Percentiles rank a stretch among this genome's conserved stretches.
phyloP scores from a whole-genome alignment of 2,113 vertebrate genomes.

The Oenanthe melanoleuca region DNA sequence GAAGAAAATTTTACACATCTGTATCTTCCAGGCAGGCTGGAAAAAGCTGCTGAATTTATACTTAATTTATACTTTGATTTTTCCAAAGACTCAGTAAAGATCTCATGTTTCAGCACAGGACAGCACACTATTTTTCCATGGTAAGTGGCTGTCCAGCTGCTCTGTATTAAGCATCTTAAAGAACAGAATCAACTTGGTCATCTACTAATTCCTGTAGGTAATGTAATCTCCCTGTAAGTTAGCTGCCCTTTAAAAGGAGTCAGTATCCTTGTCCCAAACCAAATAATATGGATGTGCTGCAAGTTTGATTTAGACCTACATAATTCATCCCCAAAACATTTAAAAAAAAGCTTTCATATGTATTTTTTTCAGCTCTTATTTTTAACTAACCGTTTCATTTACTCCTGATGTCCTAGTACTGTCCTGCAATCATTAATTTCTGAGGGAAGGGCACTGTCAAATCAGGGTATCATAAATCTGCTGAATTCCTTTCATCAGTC shows the following conservation, averaged over 20 bases:
- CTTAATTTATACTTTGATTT: not conserved
- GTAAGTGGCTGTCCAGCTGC: not conserved
- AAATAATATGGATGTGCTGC: not conserved
- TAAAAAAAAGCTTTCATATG: not conserved
- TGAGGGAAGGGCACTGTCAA: not conserved
- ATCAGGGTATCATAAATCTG: constrained; percentile 23
- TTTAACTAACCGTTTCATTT: not conserved
- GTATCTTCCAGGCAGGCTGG: not conserved
- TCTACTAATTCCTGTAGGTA: not conserved
- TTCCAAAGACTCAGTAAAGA: not conserved
- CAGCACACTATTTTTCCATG: not conserved
- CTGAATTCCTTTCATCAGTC: not conserved
- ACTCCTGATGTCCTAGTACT: not conserved
- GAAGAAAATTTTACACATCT: not conserved
- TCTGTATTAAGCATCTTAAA: not conserved
- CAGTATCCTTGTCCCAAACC: not conserved
- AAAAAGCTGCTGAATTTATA: not conserved
- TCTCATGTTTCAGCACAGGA: not conserved
- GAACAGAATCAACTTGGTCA: not conserved
- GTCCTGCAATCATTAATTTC: constrained; percentile 1
- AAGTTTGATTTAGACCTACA: not conserved
- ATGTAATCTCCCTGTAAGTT: not conserved
- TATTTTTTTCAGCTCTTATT: not conserved
- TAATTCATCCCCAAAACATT: not conserved
- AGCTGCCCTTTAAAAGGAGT: not conserved